Base-by-base conservation (phyloP, 30 jellyfish, hydroid and myxozoan genomes). In the Aurelia coerulea region DNA sequence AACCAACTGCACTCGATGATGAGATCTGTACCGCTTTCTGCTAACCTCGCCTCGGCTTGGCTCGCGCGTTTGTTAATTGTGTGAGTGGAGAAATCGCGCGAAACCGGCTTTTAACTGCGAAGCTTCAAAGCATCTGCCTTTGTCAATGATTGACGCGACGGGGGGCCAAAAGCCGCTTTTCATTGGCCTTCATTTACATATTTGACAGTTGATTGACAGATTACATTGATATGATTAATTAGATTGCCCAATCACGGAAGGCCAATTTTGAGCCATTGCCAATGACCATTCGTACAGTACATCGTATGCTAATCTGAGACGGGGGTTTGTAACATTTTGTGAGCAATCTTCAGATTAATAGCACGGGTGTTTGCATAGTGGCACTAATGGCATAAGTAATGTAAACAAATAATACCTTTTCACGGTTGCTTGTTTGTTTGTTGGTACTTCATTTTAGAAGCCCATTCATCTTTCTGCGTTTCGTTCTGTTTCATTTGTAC, bases 131-230 rank as follows among this genome's bases (percentile, higher is more conserved):
- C 94, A 81, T 83, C 94, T 81, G 94, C 68, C 88, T 63, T 37
- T 37, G 73, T 71, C 82, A 68, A 62, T 70, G 93, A 70, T 81
- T 74, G 76, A 85, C 90, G 64, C 97, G 86, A 83, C 92, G 91
- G 97, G 97, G 97, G 56, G 97, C 76, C 80, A 39, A 90, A 90
- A 82, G 86, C 91, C 94, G 71, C 88, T 46, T 80, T 73, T 89
- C 87, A 89, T 89, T 89, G 97, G 97, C 85, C 80, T 78, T 83
- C 90, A 83, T 90, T 89, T 83, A 76, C 71, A 73, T 73, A 94
- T 51, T 90, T 90, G 97, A 89, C 97, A 80, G 86, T 41, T 89
- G 97, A 76, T 90, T 90, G 97, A 81, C 97, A 74, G 92, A 70
- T 89, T 67, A 66, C 87, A 60, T 74, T 89, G 90, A 90, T 86